Evolutionary conservation across 2,113 vertebrate species (phyloP).

Genomic region (Sigmodon hispidus): DNA sequence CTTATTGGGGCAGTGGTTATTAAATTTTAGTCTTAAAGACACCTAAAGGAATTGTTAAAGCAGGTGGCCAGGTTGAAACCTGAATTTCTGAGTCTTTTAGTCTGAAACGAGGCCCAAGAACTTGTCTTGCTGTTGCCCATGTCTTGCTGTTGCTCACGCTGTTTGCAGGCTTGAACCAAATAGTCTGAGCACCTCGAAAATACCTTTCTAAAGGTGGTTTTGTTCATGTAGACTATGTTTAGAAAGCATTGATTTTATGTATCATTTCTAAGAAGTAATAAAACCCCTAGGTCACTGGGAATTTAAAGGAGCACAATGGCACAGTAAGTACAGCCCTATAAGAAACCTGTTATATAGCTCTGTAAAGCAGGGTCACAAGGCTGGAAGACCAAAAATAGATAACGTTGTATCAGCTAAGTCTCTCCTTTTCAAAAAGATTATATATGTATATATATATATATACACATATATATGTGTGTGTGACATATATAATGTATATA

Average conservation of each 20-base stretch:
- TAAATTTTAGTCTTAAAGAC: not conserved
- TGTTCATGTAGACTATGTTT: conserved; percentile 4
- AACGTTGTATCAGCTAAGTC: not conserved
- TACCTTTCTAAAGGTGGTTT: conserved; percentile 28
- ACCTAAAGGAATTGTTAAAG: conserved; percentile 16
- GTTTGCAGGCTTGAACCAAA: not conserved
- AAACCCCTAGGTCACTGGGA: conserved; percentile 6
- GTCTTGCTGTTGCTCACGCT: not conserved
- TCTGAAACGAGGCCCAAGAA: not conserved
- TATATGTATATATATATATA: not conserved
- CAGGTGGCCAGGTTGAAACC: not conserved
- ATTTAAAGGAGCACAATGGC: not conserved
- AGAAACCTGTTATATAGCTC: not conserved
- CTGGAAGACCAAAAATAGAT: not conserved
- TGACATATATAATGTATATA: not conserved
- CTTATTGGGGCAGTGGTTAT: not conserved
- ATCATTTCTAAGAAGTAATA: not conserved
- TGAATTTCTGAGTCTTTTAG: not conserved
- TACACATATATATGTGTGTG: no score
- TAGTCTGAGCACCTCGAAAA: not conserved
- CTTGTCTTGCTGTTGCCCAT: no score
- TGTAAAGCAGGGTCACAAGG: not conserved
- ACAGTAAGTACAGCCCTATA: not conserved
- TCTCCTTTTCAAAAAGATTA: not conserved
- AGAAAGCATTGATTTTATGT: not conserved